phyloP scores from a whole-genome alignment of 2,113 vertebrate species.

The Paramisgurnus dabryanus region DNA sequence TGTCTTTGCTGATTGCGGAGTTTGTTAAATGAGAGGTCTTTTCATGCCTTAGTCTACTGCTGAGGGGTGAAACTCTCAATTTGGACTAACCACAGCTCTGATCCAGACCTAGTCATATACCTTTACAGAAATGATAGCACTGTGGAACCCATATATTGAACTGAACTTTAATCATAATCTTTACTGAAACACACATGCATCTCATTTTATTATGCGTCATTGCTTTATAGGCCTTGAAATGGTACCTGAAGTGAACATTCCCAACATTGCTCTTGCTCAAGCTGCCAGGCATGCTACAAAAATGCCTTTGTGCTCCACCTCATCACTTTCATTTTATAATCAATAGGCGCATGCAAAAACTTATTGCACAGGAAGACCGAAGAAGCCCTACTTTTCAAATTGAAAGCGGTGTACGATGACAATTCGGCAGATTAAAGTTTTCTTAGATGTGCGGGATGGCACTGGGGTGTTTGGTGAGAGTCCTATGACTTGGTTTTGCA shows the following conservation, averaged over 20 bases:
- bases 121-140: not conserved
- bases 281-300: conserved; percentile 20
- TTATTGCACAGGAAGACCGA: not conserved
- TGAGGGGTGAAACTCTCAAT: not conserved
- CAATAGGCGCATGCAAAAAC: conserved; percentile 4
- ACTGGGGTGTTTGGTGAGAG: not conserved
- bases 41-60: conserved; percentile 49
- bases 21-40: conserved; percentile 61
- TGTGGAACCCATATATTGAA: not conserved
- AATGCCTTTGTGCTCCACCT: conserved; percentile 23
- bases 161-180: conserved; percentile 20
- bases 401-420: not conserved
- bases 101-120: not conserved
- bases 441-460: not conserved
- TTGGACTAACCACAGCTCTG: not conserved
- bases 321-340: not conserved
- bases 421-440: conserved; percentile 3
- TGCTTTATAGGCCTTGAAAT: not conserved
- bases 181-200: not conserved
- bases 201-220: conserved; percentile 19
- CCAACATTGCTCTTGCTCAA: conserved; percentile 10
- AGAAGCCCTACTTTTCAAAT: not conserved
- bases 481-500: not conserved
- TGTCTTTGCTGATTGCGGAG: conserved; percentile 60
- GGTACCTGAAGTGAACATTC: conserved; percentile 15